Percentiles rank a stretch among this genome's conserved stretches.
Conservation (phyloP, 2,797 vertebrate species). For the Pseudomugil tenellus region DNA sequence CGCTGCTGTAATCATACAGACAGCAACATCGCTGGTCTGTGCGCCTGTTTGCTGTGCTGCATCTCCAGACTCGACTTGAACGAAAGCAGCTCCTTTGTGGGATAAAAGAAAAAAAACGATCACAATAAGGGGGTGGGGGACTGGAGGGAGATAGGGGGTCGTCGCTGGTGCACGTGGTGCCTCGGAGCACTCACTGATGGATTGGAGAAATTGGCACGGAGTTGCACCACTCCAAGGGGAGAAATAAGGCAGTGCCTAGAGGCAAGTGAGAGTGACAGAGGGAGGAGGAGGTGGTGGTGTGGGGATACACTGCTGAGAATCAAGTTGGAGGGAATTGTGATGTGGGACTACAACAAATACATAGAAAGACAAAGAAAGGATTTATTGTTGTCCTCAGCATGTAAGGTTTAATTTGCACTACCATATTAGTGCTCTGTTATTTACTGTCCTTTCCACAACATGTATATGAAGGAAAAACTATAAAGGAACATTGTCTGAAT, state of each 20-base stretch:
- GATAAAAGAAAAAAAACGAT: neutral
- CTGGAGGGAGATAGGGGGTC: neutral
- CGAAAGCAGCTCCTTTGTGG: neutral
- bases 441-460: no score
- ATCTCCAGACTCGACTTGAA: neutral
- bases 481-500: no score
- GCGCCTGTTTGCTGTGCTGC: neutral
- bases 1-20: neutral
- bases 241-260: conserved; percentile 52
- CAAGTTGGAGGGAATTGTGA: no score
- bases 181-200: conserved; percentile 46
- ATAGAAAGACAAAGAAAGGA: no score
- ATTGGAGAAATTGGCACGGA: conserved; percentile 67
- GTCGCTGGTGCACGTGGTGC: neutral
- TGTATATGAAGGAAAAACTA: no score
- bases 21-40: neutral
- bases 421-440: no score
- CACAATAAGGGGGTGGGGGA: neutral
- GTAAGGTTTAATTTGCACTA: no score
- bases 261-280: conserved; percentile 34
- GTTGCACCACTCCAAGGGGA: conserved; percentile 64
- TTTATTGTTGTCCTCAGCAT: no score
- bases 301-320: conserved; percentile 18
- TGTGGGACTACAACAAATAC: no score
- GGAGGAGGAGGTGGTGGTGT: neutral